Base-by-base conservation (phyloP, 2,113 vertebrate species). In the Peromyscus polionotus region DNA sequence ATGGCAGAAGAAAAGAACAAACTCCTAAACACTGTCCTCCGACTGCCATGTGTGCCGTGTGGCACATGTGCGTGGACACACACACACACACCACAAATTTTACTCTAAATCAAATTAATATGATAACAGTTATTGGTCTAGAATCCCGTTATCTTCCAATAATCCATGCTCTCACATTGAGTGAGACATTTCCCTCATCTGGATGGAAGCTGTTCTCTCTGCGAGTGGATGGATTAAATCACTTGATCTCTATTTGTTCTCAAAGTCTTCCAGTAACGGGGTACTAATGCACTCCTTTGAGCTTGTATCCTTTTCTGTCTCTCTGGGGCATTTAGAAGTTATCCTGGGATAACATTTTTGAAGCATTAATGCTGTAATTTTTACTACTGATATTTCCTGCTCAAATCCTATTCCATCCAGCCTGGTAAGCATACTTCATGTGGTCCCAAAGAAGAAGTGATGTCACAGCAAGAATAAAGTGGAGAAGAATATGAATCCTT, bases 331-430 rank as follows among this genome's bases (percentile, higher is more conserved):
- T 39, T 8, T 39, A 67, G 12, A 81, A 59, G 42, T 84, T 88
- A 76, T n/a, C 14, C 0, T 88, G 24, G 45, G 42, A 72, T 83
- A 91, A 59, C 81, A 92, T 84, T 91, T 95, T 92, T 75, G 65
- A 87, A 92, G 19, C 51, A 31, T 28, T 80, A 42, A 39, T 70
- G 48, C 85, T 81, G 10, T 59, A 51, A 51, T 24, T 92, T 96
- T 94, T 81, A 86, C 31, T 85, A 51, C 20, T 81, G 33, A 51
- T 73, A 20, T 77, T 94, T 97, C 68, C 39, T 93, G 24, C 45
- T 87, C 28, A 4, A 68, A 42, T 83, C 26, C 28, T 92, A 28
- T 39, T 94, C 85, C 20, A 24, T 88, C 88, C 22, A 91, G 26
- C 51, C 33, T 85, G 19, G 42, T 54, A 83, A 75, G 9, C 42